Evolutionary conservation across 2,888 invertebrate species (phyloP).

Genomic region (Erebia palarica): DNA sequence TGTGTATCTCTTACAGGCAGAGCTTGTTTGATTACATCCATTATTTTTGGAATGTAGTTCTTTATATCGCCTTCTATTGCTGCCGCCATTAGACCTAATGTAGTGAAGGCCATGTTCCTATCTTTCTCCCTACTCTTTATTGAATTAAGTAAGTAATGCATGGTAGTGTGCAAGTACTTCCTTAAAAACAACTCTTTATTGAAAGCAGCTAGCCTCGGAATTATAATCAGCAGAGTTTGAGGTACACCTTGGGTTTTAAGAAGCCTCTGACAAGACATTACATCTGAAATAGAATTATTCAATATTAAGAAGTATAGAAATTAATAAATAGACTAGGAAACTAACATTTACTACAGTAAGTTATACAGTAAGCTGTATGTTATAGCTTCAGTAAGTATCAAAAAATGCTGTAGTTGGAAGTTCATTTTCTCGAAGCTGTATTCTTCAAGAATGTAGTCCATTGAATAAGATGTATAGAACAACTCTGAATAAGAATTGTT

Average conservation of each 20-base stretch:
- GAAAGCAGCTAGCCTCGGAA: constrained; percentile 97
- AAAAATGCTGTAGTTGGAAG: no score
- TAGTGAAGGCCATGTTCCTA: constrained; percentile 92
- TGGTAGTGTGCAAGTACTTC: constrained; percentile 88
- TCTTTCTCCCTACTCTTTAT: constrained; percentile 93
- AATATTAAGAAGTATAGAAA: background rate
- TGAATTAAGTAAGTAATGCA: constrained; percentile 89
- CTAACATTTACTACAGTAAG: no score
- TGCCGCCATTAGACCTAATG: constrained; percentile 94
- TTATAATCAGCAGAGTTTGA: constrained; percentile 91
- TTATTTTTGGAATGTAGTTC: constrained; percentile 90
- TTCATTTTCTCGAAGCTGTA: no score
- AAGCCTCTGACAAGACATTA: constrained; percentile 87
- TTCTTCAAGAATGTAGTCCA: no score
- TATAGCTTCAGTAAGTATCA: no score
- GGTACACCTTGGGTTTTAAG: constrained; percentile 92
- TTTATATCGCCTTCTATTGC: constrained; percentile 93
- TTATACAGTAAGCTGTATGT: no score
- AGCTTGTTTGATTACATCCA: constrained; percentile 90
- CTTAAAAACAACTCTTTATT: constrained; percentile 90
- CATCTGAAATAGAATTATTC: constrained; percentile 75
- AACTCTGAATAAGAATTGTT: no score
- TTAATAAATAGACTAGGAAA: background rate
- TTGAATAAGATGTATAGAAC: no score
- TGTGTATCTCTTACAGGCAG: constrained; percentile 90